Percentiles rank a stretch among this genome's conserved stretches.
Conservation (phyloP, 2,797 vertebrate genomes). For the Melanotaenia maccullochi region DNA sequence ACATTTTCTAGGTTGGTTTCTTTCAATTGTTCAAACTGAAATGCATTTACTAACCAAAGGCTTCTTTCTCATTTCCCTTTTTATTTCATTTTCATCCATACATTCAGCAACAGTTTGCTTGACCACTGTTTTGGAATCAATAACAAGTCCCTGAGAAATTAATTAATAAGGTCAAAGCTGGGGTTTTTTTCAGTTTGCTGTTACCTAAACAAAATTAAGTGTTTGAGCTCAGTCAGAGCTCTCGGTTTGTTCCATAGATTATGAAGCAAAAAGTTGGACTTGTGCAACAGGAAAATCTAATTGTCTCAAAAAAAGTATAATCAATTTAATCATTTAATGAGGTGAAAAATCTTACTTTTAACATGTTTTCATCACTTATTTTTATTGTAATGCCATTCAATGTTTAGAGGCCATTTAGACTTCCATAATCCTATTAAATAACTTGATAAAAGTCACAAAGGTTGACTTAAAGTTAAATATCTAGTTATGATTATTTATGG, state of each 20-base stretch:
- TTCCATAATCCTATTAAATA: background rate
- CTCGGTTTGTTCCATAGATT: constrained; percentile 34
- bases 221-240: constrained; percentile 50
- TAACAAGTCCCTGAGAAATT: constrained; percentile 75
- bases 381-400: background rate
- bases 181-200: constrained; percentile 67
- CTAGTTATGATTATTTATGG: background rate
- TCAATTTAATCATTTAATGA: too few relatives aligned
- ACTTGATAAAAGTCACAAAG: background rate
- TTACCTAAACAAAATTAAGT: constrained; percentile 75
- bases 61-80: constrained; percentile 41
- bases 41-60: constrained; percentile 44
- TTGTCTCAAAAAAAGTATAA: background rate
- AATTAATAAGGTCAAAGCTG: constrained; percentile 76
- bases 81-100: constrained; percentile 48
- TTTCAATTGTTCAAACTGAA: constrained; percentile 21
- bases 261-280: constrained; percentile 1
- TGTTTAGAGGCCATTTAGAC: constrained; percentile 7
- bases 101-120: constrained; percentile 27
- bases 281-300: background rate
- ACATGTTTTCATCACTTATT: background rate
- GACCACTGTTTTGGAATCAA: constrained; percentile 59
- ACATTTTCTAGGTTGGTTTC: background rate
- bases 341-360: background rate
- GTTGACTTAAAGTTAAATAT: background rate